Conservation (phyloP, 2,113 vertebrate species). For the Crotalus tigris region DNA sequence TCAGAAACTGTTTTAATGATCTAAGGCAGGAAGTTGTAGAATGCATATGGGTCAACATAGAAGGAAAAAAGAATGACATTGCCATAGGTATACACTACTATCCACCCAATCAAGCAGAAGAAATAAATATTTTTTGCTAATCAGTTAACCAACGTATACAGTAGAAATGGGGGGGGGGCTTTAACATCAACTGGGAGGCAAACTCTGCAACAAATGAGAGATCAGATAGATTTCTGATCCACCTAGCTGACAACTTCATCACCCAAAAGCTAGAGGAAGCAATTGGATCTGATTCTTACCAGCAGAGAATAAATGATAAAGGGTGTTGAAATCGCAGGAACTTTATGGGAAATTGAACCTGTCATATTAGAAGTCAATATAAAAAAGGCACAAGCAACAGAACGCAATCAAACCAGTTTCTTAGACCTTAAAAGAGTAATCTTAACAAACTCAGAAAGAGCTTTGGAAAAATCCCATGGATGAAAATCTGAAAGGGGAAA, state of each 20-base stretch:
- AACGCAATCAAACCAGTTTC: background rate
- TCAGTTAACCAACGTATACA: no score
- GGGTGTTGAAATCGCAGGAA: background rate
- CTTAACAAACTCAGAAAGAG: background rate
- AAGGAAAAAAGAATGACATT: background rate
- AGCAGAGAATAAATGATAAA: background rate
- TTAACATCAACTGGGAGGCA: background rate
- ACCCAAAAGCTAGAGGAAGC: background rate
- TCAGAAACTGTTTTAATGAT: background rate
- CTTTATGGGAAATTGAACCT: background rate
- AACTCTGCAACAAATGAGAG: background rate
- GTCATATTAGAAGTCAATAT: background rate
- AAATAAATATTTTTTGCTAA: no score
- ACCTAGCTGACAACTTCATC: background rate
- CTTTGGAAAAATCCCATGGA: background rate
- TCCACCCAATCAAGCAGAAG: background rate
- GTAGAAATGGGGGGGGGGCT: background rate
- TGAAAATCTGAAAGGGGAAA: background rate
- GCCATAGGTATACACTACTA: background rate
- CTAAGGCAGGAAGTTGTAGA: background rate
- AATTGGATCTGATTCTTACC: background rate
- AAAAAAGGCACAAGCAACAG: background rate
- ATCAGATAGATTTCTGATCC: background rate
- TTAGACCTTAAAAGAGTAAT: background rate
- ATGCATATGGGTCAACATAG: background rate